Evolutionary conservation across 37 sponge, comb jelly and placozoan genomes (phyloP).

Genomic region (Hormiphora californensis): DNA sequence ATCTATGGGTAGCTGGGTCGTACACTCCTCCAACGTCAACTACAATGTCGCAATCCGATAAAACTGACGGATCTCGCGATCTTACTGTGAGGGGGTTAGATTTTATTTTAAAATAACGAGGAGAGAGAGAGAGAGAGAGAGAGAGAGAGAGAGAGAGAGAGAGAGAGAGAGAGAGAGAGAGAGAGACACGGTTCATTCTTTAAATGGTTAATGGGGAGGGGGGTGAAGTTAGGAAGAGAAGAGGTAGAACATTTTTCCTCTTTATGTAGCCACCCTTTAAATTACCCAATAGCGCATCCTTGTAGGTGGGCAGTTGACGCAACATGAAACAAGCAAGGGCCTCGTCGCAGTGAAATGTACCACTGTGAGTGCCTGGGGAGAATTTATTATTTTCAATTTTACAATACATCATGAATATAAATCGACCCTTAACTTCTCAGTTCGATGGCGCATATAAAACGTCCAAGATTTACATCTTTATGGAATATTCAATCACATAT

Average conservation of each 20-base stretch:
- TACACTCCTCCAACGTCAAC: slow-evolving; percentile 91
- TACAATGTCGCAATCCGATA: slow-evolving; percentile 73
- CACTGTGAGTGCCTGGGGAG: slow-evolving; percentile 74
- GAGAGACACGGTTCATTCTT: not conserved
- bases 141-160: too few species aligned
- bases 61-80: slow-evolving; percentile 59
- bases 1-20: slow-evolving; percentile 67
- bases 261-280: not conserved
- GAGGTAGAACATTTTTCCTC: not conserved
- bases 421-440: too few species aligned
- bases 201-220: not conserved
- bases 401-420: too few species aligned
- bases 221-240: not conserved
- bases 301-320: slow-evolving; percentile 67
- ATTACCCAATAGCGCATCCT: slow-evolving; percentile 63
- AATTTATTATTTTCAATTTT: too few species aligned
- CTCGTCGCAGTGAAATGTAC: slow-evolving; percentile 92
- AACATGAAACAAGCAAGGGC: slow-evolving; percentile 88
- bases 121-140: too few species aligned
- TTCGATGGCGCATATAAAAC: too few species aligned
- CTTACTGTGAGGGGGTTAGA: slow-evolving; percentile 55
- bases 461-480: too few species aligned
- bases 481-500: too few species aligned
- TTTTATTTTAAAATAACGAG: too few species aligned
- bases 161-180: too few species aligned